Base-by-base conservation (phyloP, 1,140 invertebrate species). In the Halictus rubicundus region DNA sequence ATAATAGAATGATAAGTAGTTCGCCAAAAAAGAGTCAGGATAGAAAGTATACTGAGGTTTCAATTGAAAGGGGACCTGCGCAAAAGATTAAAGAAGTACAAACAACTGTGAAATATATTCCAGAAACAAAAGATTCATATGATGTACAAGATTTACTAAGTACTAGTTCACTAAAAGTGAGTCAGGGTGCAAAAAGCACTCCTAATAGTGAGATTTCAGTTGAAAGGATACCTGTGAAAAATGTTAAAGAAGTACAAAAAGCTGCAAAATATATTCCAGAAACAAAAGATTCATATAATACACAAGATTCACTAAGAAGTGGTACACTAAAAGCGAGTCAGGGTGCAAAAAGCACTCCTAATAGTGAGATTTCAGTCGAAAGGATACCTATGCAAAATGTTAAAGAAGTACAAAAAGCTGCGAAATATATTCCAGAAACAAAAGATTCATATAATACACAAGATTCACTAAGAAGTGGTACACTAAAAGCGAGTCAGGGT, bases 101-200 rank as follows among this genome's bases (percentile, higher is more conserved):
- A 21, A 12, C 25, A 7, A 16, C 2, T 3, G 19, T 0, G 10
- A 7, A n/a, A 16, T 66, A 16, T 23, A 68, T 60, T 32, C 37
- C 21, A 10, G 64, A 68, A 68, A 68, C 66, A 9, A 23, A n/a
- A 25, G 54, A 69, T n/a, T 77, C 54, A 6, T 49, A 8, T 23
- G 9, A 14, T 21, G 2, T 61, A 9, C 12, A 37, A 1, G 14
- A 25, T 0, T 8, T n/a, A 27, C 16, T 8, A 32, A 8, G 0
- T 2, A 19, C 5, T 16, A 9, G 9, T 25, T 1, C 6, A 23
- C n/a, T 8, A 37, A 5, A 0, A 5, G 37, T 3, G 3, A 27
- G 23, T 8, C 42, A 46, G 42, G 9, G 9, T 12, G 10, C 9
- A 10, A 46, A 46, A 8, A 46, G 10, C 42, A 46, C 10, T 46